These are phyloP conservation scores for Arrhamphus sclerolepis DNA, from an alignment of 2,797 vertebrate species.

Conservation along the genomic window DNA sequence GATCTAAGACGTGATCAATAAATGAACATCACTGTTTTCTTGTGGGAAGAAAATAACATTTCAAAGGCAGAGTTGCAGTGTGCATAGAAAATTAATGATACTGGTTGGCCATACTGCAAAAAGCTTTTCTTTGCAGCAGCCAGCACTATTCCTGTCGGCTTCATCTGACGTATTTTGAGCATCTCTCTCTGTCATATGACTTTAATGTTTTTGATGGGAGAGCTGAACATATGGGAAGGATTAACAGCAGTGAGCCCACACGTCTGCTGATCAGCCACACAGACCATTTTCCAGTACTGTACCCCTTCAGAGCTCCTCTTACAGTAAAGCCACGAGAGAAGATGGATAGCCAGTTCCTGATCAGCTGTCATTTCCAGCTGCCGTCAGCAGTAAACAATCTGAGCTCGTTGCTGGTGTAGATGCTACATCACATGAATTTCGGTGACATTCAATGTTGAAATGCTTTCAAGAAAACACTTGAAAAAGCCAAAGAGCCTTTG, in stretches of 20 bases:
- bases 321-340: constrained; percentile 25
- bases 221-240: constrained; percentile 30
- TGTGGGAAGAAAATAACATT: constrained; percentile 7
- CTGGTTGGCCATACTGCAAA: neutral
- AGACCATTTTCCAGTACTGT: constrained; percentile 39
- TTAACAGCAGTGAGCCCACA: constrained; percentile 38
- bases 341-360: constrained; percentile 30
- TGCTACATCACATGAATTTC: constrained; percentile 26
- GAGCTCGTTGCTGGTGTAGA: neutral
- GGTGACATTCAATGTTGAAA: constrained; percentile 20
- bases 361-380: constrained; percentile 39
- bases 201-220: constrained; percentile 17
- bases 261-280: constrained; percentile 35
- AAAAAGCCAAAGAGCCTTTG: constrained; percentile 35
- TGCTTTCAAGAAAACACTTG: constrained; percentile 31
- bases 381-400: constrained; percentile 20
- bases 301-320: constrained; percentile 17
- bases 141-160: constrained; percentile 11
- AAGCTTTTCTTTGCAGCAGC: constrained; percentile 13
- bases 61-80: constrained; percentile 8
- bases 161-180: constrained; percentile 3
- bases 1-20: constrained; percentile 21
- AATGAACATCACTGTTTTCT: constrained; percentile 11
- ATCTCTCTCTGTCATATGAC: constrained; percentile 21
- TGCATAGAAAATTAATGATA: constrained; percentile 4